Percentiles rank a stretch among this genome's conserved stretches.
Conservation (phyloP, 2,797 vertebrate species). For the Todus mexicanus region DNA sequence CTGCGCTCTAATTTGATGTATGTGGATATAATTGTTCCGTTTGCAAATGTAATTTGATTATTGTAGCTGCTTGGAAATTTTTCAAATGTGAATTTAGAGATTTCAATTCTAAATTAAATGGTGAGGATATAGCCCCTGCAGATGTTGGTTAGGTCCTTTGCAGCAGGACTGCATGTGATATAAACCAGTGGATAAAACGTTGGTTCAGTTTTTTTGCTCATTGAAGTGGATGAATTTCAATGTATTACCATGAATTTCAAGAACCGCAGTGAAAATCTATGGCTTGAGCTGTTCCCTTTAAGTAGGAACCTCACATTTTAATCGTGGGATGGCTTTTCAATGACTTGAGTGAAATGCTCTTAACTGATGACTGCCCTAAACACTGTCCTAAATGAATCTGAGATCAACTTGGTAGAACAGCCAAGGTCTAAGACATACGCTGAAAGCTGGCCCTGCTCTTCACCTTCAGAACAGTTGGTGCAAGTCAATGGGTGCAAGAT, state of each 20-base stretch:
- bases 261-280: neutral
- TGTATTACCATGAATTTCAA: neutral
- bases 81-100: neutral
- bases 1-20: neutral
- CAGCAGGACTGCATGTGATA: neutral
- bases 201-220: neutral
- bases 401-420: rapidly evolving
- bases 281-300: neutral
- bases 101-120: neutral
- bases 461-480: neutral
- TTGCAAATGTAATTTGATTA: neutral
- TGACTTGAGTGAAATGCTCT: neutral
- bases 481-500: neutral
- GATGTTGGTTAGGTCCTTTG: neutral
- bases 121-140: neutral
- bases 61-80: neutral
- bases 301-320: neutral
- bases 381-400: neutral
- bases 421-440: neutral
- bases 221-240: neutral
- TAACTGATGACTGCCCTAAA: neutral
- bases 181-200: neutral
- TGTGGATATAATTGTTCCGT: neutral
- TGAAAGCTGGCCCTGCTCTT: neutral
- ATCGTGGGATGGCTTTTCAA: neutral